Conservation (phyloP, 2,113 vertebrate species). For the Xerus inauris region DNA sequence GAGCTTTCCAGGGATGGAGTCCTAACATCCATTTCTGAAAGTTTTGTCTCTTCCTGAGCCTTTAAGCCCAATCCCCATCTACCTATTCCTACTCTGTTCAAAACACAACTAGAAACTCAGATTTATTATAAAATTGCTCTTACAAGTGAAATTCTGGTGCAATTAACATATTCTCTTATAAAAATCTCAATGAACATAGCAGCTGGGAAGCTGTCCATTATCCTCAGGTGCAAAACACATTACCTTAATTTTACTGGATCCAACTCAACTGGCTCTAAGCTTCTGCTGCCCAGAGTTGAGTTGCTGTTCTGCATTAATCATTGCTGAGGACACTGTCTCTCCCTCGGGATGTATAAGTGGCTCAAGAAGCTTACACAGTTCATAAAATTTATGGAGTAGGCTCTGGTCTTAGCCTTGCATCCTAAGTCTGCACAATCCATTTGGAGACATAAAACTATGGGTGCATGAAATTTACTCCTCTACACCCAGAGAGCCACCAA, state of each 20-base stretch:
- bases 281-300: not conserved
- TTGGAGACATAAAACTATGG: rapidly evolving
- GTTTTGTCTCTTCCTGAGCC: not conserved
- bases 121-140: not conserved
- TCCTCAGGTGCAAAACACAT: not conserved
- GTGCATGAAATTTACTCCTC: not conserved
- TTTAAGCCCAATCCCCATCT: rapidly evolving
- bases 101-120: not conserved
- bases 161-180: not conserved
- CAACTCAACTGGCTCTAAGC: not conserved
- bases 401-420: not conserved
- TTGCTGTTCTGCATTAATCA: rapidly evolving
- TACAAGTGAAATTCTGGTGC: not conserved
- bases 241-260: not conserved
- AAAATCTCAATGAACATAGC: not conserved
- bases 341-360: not conserved
- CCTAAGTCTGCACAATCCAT: not conserved
- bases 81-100: not conserved
- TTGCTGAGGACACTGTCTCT: not conserved
- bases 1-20: not conserved
- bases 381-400: rapidly evolving
- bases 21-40: not conserved
- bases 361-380: not conserved
- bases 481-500: not conserved
- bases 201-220: not conserved